phyloP scores from a whole-genome alignment of 30 jellyfish, hydroid and myxozoan genomes.

The Phacellophora camtschatica region DNA sequence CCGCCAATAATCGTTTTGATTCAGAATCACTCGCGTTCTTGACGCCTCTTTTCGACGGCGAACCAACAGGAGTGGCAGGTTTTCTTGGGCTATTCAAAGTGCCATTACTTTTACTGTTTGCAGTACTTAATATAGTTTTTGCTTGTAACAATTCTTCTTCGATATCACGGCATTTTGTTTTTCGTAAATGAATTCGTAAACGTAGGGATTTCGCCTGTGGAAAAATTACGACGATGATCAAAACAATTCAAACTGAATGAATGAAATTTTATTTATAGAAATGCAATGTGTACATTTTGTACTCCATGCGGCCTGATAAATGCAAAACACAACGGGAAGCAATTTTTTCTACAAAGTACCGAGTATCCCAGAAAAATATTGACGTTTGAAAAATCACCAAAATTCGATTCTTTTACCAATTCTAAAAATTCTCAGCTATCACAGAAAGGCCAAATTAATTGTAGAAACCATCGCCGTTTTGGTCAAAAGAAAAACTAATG shows the following conservation, averaged over 20 bases:
- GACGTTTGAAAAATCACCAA: too few relatives aligned
- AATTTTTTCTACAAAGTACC: too few relatives aligned
- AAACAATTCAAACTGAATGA: not conserved
- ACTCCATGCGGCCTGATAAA: not conserved
- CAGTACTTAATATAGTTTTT: not conserved
- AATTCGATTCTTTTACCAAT: too few relatives aligned
- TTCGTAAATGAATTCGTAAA: conserved; percentile 3
- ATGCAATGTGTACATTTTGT: too few relatives aligned
- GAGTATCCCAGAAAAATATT: too few relatives aligned
- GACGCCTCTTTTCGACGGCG: not conserved
- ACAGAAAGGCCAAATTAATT: too few relatives aligned
- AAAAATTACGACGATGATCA: not conserved
- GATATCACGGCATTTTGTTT: not conserved
- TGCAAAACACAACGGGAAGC: not conserved
- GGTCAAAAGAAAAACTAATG: too few relatives aligned
- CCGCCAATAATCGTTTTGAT: not conserved
- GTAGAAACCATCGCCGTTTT: too few relatives aligned
- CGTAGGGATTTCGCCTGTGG: not conserved
- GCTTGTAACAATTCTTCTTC: conserved; percentile 44
- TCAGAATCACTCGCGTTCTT: not conserved
- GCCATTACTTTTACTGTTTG: not conserved
- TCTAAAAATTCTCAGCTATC: too few relatives aligned
- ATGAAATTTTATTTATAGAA: too few relatives aligned
- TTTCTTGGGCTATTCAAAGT: not conserved
- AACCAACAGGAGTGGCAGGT: not conserved